These are phyloP conservation scores for Sacculina carcini DNA, from an alignment of 2,888 invertebrate genomes.

Conservation along the genomic window DNA sequence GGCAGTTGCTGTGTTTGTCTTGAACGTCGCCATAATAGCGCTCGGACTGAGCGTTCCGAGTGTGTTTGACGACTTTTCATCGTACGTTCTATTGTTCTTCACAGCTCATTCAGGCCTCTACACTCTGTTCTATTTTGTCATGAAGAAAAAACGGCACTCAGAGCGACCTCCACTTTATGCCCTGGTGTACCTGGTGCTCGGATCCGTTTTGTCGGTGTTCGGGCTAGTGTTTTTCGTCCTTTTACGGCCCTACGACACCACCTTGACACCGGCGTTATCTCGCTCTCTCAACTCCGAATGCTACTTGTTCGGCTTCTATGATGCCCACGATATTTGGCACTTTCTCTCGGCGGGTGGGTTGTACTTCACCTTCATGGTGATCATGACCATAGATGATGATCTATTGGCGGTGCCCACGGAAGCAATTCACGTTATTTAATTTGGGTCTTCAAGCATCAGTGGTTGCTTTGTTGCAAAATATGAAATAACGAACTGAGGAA, in stretches of 20 bases:
- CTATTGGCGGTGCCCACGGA: too few relatives aligned
- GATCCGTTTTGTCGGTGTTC: slow-evolving; percentile 8
- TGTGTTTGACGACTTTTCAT: not conserved
- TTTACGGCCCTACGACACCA: slow-evolving; percentile 11
- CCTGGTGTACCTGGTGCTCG: slow-evolving; percentile 9
- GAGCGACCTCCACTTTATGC: slow-evolving; percentile 8
- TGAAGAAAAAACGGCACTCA: slow-evolving; percentile 9
- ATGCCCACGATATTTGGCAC: slow-evolving; percentile 24
- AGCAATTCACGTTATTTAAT: not conserved
- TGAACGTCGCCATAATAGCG: not conserved
- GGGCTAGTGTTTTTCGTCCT: slow-evolving; percentile 10
- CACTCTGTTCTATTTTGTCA: not conserved
- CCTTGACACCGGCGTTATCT: slow-evolving; percentile 19
- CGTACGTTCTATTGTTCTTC: slow-evolving; percentile 5
- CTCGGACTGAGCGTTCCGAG: not conserved
- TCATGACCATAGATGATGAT: slow-evolving; percentile 7
- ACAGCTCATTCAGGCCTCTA: slow-evolving; percentile 5
- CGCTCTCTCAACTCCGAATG: slow-evolving; percentile 19
- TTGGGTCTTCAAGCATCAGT: not conserved
- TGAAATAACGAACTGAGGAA: too few relatives aligned
- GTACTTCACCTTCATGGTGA: slow-evolving; percentile 22
- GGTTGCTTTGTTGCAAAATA: not conserved
- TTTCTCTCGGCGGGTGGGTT: slow-evolving; percentile 22
- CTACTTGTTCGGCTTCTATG: slow-evolving; percentile 20
- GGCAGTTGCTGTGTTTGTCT: not conserved